phyloP scores from a whole-genome alignment of 2,113 vertebrate species.

The Chaetodon trifascialis region DNA sequence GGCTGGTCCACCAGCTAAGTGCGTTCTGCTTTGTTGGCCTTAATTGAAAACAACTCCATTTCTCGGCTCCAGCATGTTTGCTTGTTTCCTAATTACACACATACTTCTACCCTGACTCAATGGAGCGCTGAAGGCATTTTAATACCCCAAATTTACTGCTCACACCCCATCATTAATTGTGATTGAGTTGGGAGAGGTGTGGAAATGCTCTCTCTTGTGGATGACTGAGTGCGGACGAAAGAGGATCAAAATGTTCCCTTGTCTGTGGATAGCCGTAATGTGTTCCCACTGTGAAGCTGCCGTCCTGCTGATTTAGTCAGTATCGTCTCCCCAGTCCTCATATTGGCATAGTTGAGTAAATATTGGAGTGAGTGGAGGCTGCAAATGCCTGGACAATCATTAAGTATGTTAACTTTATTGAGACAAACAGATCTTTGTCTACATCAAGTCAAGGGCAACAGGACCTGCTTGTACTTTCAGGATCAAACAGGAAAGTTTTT shows the following conservation, averaged over 20 bases:
- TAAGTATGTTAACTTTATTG: slow-evolving; percentile 6
- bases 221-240: slow-evolving; percentile 25
- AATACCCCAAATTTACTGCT: slow-evolving; percentile 68
- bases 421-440: slow-evolving; percentile 21
- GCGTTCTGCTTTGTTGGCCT: slow-evolving; percentile 52
- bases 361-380: not conserved
- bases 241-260: slow-evolving; percentile 13
- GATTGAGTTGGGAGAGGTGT: slow-evolving; percentile 43
- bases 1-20: slow-evolving; percentile 40
- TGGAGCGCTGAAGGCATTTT: slow-evolving; percentile 55
- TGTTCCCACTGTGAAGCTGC: not conserved
- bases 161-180: slow-evolving; percentile 51
- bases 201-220: slow-evolving; percentile 33
- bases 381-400: slow-evolving; percentile 8
- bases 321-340: slow-evolving; percentile 12
- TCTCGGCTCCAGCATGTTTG: slow-evolving; percentile 47
- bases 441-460: not conserved
- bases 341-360: slow-evolving; percentile 38
- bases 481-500: not conserved
- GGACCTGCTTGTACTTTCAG: not conserved
- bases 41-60: slow-evolving; percentile 73
- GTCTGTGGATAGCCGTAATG: not conserved
- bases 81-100: slow-evolving; percentile 59
- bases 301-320: slow-evolving; percentile 16
- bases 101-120: slow-evolving; percentile 44